phyloP scores from a whole-genome alignment of 2,888 invertebrate species.

The Agrochola lota region DNA sequence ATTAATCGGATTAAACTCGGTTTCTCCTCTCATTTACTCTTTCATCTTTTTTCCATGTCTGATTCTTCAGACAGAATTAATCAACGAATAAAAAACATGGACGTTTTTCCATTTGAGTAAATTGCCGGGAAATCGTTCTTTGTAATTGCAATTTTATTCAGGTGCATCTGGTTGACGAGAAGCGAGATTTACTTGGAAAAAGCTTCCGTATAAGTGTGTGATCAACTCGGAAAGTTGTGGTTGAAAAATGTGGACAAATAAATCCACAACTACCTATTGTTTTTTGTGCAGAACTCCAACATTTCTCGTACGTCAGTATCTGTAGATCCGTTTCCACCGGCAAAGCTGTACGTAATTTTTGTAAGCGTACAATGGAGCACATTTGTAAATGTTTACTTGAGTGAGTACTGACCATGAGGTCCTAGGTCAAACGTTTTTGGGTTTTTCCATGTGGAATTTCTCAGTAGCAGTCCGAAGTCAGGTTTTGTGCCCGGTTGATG shows the following conservation, averaged over 20 bases:
- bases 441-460: too few species aligned
- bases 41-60: slow-evolving; percentile 9
- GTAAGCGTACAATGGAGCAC: too few species aligned
- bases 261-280: not conserved
- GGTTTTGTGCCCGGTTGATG: too few species aligned
- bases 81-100: slow-evolving; percentile 22
- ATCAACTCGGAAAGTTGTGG: not conserved
- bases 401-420: too few species aligned
- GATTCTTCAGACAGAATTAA: slow-evolving; percentile 30
- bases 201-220: not conserved
- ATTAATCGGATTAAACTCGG: not conserved
- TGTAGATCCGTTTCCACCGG: too few species aligned
- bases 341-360: too few species aligned
- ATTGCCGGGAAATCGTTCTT: slow-evolving; percentile 19
- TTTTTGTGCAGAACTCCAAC: too few species aligned
- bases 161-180: slow-evolving; percentile 1
- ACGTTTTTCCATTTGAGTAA: slow-evolving; percentile 24
- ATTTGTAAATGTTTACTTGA: too few species aligned
- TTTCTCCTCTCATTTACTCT: not conserved
- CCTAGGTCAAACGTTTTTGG: too few species aligned
- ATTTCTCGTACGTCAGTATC: too few species aligned
- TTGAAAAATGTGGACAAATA: not conserved
- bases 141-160: slow-evolving; percentile 35
- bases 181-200: slow-evolving; percentile 18
- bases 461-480: too few species aligned